Conservation (phyloP, 2,797 vertebrate species). For the Arrhamphus sclerolepis region DNA sequence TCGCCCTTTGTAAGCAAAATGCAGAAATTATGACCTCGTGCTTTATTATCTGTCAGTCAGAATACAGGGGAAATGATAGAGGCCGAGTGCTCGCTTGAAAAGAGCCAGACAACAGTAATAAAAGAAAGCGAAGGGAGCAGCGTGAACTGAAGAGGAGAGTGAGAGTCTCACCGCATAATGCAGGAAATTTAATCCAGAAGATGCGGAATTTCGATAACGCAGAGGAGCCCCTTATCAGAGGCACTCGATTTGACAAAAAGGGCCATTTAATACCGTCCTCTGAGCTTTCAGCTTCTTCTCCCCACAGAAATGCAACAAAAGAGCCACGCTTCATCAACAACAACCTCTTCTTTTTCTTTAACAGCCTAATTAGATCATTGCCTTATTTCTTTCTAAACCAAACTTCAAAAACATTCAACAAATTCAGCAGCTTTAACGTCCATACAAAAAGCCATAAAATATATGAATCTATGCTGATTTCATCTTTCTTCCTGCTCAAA, state of each 20-base stretch:
- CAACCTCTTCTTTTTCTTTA: slow-evolving; percentile 29
- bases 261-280: slow-evolving; percentile 86
- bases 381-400: slow-evolving; percentile 18
- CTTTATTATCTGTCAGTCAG: slow-evolving; percentile 39
- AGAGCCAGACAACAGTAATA: slow-evolving; percentile 16
- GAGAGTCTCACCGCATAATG: slow-evolving; percentile 84
- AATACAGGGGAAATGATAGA: slow-evolving; percentile 20
- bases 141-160: slow-evolving; percentile 71
- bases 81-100: slow-evolving; percentile 11
- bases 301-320: slow-evolving; percentile 79
- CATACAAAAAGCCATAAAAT: background rate
- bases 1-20: slow-evolving; percentile 26
- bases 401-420: slow-evolving; percentile 15
- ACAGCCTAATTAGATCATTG: slow-evolving; percentile 14
- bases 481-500: slow-evolving; percentile 1
- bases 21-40: slow-evolving; percentile 42
- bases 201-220: slow-evolving; percentile 88
- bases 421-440: too few relatives aligned
- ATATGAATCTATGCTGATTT: background rate
- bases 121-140: slow-evolving; percentile 40
- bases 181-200: slow-evolving; percentile 91
- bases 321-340: slow-evolving; percentile 56
- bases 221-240: slow-evolving; percentile 86
- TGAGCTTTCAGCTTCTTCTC: slow-evolving; percentile 80
- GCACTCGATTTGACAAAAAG: slow-evolving; percentile 86